Percentiles rank a stretch among this genome's conserved stretches.
Conservation (phyloP, 2,888 invertebrate genomes). For the Cheilosia pagana region DNA sequence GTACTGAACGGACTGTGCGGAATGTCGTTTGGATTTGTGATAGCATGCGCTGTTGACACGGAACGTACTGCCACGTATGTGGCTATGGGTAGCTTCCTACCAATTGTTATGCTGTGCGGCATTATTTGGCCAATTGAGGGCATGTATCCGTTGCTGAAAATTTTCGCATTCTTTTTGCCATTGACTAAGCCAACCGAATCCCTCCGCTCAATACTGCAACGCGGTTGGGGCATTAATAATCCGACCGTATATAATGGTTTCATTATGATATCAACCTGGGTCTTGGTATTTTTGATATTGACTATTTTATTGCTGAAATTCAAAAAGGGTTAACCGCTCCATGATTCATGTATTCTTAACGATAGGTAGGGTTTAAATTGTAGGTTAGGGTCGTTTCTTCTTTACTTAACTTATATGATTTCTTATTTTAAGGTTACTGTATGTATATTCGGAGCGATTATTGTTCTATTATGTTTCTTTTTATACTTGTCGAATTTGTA, state of each 20-base stretch:
- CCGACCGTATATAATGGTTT: constrained; percentile 92
- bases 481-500: constrained; percentile 51
- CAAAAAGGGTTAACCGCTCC: constrained; percentile 89
- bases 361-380: constrained; percentile 19
- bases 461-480: constrained; percentile 16
- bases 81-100: constrained; percentile 93
- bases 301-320: constrained; percentile 92
- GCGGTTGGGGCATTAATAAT: constrained; percentile 90
- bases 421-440: constrained; percentile 30
- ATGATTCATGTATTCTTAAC: constrained; percentile 23
- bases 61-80: constrained; percentile 93
- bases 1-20: constrained; percentile 94
- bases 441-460: constrained; percentile 15
- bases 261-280: constrained; percentile 91
- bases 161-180: constrained; percentile 90
- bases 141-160: constrained; percentile 90
- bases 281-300: constrained; percentile 88
- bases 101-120: constrained; percentile 93
- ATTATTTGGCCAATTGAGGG: constrained; percentile 98
- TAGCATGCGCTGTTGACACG: constrained; percentile 91
- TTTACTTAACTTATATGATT: constrained; percentile 30
- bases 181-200: constrained; percentile 95
- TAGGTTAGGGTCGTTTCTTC: constrained; percentile 19
- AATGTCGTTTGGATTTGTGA: constrained; percentile 95
- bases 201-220: constrained; percentile 91